Percentiles rank a stretch among this genome's conserved stretches.
phyloP scores from a whole-genome alignment of 2,797 vertebrate species.

The Lepus townsendii region DNA sequence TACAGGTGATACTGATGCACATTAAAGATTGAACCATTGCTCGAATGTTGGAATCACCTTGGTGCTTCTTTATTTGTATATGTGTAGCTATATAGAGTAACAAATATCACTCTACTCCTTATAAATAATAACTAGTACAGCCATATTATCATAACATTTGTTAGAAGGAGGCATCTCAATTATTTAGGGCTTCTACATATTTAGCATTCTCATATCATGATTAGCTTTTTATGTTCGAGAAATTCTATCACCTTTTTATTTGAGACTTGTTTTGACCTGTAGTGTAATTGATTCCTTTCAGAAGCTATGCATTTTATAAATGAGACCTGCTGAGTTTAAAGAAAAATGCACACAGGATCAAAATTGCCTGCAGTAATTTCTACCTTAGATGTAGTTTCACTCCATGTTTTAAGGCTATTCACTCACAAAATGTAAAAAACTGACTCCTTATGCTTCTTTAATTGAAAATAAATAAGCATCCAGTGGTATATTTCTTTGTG shows the following conservation, averaged over 20 bases:
- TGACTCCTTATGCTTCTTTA: slow-evolving; percentile 37
- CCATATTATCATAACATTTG: not conserved
- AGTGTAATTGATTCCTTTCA: slow-evolving; percentile 72
- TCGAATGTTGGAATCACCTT: not conserved
- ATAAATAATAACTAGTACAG: not conserved
- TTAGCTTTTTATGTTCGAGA: slow-evolving; percentile 59
- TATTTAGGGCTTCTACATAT: slow-evolving; percentile 16
- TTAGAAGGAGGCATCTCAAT: not conserved
- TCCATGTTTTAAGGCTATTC: slow-evolving; percentile 24
- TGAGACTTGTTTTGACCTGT: slow-evolving; percentile 70
- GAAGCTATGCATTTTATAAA: slow-evolving; percentile 78
- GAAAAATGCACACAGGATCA: slow-evolving; percentile 56
- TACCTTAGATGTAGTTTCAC: slow-evolving; percentile 30
- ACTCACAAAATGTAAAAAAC: slow-evolving; percentile 61
- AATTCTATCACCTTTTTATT: slow-evolving; percentile 66
- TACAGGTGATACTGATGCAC: not conserved
- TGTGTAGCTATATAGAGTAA: no score
- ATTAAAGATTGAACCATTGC: not conserved
- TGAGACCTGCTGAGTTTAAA: slow-evolving; percentile 65
- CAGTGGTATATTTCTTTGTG: not conserved
- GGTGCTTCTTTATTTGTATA: not conserved
- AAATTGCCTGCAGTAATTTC: slow-evolving; percentile 59
- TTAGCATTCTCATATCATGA: slow-evolving; percentile 60
- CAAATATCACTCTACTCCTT: no score
- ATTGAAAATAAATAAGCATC: slow-evolving; percentile 59